phyloP scores from a whole-genome alignment of 1,140 invertebrate species.

The Scaptomyza pallida region DNA sequence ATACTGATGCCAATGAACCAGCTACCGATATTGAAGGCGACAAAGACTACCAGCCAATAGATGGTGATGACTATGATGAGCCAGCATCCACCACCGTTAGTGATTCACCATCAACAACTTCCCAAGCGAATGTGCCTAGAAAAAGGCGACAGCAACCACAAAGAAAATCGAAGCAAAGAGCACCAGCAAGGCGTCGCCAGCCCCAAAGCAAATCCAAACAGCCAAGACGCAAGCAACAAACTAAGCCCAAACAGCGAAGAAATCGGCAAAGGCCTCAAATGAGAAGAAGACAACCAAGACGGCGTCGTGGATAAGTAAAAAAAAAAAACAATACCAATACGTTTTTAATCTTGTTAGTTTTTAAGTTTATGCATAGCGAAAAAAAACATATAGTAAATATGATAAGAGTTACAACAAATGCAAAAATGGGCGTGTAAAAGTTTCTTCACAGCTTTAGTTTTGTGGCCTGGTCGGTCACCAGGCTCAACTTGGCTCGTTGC shows the following conservation, averaged over 20 bases:
- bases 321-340: not conserved
- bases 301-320: not conserved
- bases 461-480: conserved; percentile 39
- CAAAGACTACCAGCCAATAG: too few relatives aligned
- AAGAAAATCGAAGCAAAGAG: not conserved
- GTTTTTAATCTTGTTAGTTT: not conserved
- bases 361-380: conserved; percentile 18
- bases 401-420: conserved; percentile 6
- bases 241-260: not conserved
- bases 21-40: not conserved
- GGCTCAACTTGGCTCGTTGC: conserved; percentile 12
- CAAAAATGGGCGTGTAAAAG: conserved; percentile 27
- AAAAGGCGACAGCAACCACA: too few relatives aligned
- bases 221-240: not conserved
- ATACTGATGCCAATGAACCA: not conserved
- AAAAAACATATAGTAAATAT: conserved; percentile 25
- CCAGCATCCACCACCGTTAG: not conserved
- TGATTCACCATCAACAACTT: too few relatives aligned
- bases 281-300: not conserved
- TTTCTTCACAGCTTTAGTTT: conserved; percentile 1
- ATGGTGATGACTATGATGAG: not conserved
- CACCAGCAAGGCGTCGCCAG: not conserved
- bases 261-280: not conserved
- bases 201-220: not conserved
- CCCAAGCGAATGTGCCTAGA: too few relatives aligned